These are phyloP conservation scores for Rhyacophila brunnea DNA, from an alignment of 1,140 invertebrate species.

Conservation along the genomic window DNA sequence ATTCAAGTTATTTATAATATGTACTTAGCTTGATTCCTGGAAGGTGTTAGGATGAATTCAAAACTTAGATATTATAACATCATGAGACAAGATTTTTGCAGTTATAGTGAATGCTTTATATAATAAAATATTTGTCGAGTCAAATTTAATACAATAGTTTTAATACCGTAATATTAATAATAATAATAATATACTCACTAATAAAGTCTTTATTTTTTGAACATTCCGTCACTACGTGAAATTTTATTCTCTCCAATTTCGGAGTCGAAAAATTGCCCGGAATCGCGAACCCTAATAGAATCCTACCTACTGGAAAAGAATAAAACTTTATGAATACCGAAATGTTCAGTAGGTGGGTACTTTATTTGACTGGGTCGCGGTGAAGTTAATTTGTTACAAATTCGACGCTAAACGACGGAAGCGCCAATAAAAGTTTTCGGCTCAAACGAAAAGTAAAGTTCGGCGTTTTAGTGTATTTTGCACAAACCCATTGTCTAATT, in stretches of 20 bases:
- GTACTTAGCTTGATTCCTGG: no score
- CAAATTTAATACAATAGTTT: no score
- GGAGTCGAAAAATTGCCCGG: background rate
- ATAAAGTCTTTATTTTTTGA: no score
- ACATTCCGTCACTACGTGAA: no score
- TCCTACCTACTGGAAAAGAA: background rate
- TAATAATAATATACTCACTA: no score
- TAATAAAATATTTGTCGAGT: no score
- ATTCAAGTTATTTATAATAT: no score
- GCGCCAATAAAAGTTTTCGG: conserved; percentile 25
- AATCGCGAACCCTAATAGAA: background rate
- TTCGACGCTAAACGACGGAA: conserved; percentile 27
- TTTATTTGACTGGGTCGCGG: background rate
- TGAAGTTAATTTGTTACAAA: conserved; percentile 8
- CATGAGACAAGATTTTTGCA: no score
- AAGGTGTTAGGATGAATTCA: no score
- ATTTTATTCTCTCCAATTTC: background rate
- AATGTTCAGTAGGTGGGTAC: conserved; percentile 1
- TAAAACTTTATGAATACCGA: conserved; percentile 3
- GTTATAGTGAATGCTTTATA: no score
- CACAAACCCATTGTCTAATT: conserved; percentile 18
- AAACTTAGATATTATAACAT: no score
- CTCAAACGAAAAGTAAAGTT: conserved; percentile 24
- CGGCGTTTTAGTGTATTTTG: conserved; percentile 11
- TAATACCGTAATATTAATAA: no score